phyloP scores from a whole-genome alignment of 2,797 vertebrate genomes.

The Hoplostethus mediterraneus region DNA sequence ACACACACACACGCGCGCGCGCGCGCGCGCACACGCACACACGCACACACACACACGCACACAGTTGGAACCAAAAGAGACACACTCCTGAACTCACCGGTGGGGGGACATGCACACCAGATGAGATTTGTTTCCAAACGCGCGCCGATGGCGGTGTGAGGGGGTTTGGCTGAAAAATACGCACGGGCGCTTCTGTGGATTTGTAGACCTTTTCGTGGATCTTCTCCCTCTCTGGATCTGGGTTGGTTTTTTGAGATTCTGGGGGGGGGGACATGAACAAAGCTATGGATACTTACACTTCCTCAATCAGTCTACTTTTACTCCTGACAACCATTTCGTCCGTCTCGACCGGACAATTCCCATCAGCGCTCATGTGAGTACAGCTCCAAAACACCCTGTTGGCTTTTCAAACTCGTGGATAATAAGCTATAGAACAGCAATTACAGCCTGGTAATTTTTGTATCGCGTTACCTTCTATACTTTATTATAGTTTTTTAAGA shows the following conservation, averaged over 20 bases:
- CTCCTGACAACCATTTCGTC: slow-evolving; percentile 71
- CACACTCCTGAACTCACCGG: slow-evolving; percentile 46
- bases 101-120: slow-evolving; percentile 45
- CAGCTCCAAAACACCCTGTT: slow-evolving; percentile 56
- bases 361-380: slow-evolving; percentile 79
- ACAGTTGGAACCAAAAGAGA: slow-evolving; percentile 37
- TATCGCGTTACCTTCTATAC: no score
- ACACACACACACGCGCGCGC: not conserved
- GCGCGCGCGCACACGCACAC: slow-evolving; percentile 1
- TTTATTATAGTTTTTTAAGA: no score
- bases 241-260: not conserved
- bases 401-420: slow-evolving; percentile 44
- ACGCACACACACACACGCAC: slow-evolving; percentile 11
- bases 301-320: slow-evolving; percentile 71
- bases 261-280: slow-evolving; percentile 28
- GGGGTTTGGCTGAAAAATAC: slow-evolving; percentile 58
- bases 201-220: slow-evolving; percentile 32
- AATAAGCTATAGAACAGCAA: not conserved
- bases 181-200: slow-evolving; percentile 52
- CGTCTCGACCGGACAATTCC: slow-evolving; percentile 76
- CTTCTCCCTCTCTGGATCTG: slow-evolving; percentile 30
- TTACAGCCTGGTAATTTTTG: not conserved
- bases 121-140: slow-evolving; percentile 77
- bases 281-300: slow-evolving; percentile 75
- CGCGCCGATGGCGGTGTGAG: slow-evolving; percentile 76